phyloP scores from a whole-genome alignment of 2,888 invertebrate species.

The Aspidiotus rigidus region DNA sequence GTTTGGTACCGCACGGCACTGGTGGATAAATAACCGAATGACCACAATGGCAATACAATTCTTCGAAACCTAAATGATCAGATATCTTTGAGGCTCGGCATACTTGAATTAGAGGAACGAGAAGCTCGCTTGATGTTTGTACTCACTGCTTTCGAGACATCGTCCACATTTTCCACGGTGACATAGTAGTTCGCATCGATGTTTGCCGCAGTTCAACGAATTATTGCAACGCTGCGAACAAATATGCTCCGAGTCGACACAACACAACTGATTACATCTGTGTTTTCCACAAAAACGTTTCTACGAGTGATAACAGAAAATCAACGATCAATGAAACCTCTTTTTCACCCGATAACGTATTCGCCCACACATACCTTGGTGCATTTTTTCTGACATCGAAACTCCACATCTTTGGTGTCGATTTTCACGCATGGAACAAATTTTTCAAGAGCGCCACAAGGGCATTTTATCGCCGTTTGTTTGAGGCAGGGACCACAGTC shows the following conservation, averaged over 20 bases:
- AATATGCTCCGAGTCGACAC: conserved; percentile 74
- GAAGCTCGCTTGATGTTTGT: background rate
- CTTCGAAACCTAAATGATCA: conserved; percentile 58
- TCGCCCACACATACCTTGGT: conserved; percentile 54
- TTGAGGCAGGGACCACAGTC: conserved; percentile 69
- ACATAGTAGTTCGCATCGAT: conserved; percentile 80
- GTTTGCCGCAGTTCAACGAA: conserved; percentile 73
- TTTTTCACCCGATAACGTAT: background rate
- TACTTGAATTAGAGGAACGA: background rate
- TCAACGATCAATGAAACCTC: background rate
- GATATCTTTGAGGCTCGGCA: conserved; percentile 19
- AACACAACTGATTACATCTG: conserved; percentile 82
- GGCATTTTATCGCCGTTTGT: conserved; percentile 65
- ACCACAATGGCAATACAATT: conserved; percentile 86
- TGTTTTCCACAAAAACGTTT: conserved; percentile 77
- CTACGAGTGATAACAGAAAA: conserved; percentile 42
- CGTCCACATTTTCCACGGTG: conserved; percentile 76
- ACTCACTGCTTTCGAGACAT: conserved; percentile 66
- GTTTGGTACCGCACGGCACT: conserved; percentile 80
- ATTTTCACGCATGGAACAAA: conserved; percentile 68
- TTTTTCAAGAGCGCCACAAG: conserved; percentile 76
- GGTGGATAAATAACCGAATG: conserved; percentile 78
- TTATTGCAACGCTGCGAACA: conserved; percentile 76
- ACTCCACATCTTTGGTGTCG: conserved; percentile 59
- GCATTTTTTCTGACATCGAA: conserved; percentile 81